These are phyloP conservation scores for Neotoxoptera formosana DNA, from an alignment of 1,140 invertebrate species.

Conservation along the genomic window DNA sequence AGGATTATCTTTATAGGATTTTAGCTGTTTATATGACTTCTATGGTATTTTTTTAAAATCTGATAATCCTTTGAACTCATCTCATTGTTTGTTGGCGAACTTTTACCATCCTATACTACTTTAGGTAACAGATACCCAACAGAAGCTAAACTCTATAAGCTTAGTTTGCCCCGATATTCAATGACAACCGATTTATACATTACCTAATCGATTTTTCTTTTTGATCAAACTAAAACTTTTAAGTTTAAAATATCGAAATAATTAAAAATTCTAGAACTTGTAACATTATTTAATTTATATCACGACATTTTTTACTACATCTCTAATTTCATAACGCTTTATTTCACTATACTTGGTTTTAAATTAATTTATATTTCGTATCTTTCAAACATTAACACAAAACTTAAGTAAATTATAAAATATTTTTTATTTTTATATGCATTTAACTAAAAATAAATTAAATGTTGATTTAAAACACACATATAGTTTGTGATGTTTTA, in stretches of 20 bases:
- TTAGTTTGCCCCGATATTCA: neutral
- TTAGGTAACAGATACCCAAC: neutral
- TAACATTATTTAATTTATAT: neutral
- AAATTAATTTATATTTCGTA: no score
- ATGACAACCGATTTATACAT: neutral
- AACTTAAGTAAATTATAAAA: neutral
- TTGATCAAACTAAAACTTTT: neutral
- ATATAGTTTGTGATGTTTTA: neutral
- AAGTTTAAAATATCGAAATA: neutral
- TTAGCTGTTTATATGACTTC: conserved; percentile 2
- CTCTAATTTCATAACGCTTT: neutral
- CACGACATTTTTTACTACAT: neutral
- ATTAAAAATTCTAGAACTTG: neutral
- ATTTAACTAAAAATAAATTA: no score
- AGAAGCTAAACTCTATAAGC: neutral
- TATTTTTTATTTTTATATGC: neutral
- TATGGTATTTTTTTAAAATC: conserved; percentile 26
- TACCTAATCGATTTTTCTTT: neutral
- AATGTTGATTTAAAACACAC: neutral
- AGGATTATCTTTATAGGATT: conserved; percentile 33
- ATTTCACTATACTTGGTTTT: no score
- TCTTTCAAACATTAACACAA: neutral
- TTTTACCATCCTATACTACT: conserved; percentile 3
- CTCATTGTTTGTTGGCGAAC: neutral
- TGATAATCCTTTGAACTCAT: conserved; percentile 30